Conservation (phyloP, 2,797 vertebrate genomes). For the Microchirus variegatus region DNA sequence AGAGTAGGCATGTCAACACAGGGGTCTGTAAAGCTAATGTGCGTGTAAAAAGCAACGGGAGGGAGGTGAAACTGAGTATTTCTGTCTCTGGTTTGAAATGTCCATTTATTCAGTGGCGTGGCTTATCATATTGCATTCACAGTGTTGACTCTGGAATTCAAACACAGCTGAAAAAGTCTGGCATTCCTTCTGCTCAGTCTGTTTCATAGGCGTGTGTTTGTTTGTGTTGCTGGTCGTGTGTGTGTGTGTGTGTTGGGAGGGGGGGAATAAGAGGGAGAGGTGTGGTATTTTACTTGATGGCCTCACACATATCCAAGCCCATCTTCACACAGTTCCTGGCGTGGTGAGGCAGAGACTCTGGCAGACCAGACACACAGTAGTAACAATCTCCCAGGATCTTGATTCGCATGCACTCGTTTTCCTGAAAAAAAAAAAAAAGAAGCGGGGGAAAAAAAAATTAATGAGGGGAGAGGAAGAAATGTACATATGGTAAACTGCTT, state of each 20-base stretch:
- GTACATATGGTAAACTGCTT: background rate
- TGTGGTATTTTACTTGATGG: slow-evolving; percentile 91
- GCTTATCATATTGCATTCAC: slow-evolving; percentile 65
- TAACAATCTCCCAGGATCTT: slow-evolving; percentile 99
- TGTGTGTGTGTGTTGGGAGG: background rate
- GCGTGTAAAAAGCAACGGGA: slow-evolving; percentile 2
- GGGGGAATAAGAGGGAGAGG: slow-evolving; percentile 30
- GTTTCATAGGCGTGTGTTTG: slow-evolving; percentile 49
- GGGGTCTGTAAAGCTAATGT: slow-evolving; percentile 19
- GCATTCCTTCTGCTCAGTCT: slow-evolving; percentile 63
- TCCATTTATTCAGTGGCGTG: slow-evolving; percentile 37
- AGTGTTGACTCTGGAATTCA: slow-evolving; percentile 64
- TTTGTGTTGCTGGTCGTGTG: slow-evolving; percentile 1
- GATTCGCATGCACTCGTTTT: slow-evolving; percentile 98
- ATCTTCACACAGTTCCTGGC: slow-evolving; percentile 99
- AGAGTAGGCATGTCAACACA: slow-evolving; percentile 14
- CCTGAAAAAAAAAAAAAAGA: slow-evolving; percentile 80
- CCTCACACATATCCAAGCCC: slow-evolving; percentile 99
- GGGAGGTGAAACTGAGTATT: background rate
- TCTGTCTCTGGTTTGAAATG: slow-evolving; percentile 35
- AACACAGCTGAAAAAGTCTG: slow-evolving; percentile 66
- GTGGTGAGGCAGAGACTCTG: slow-evolving; percentile 94
- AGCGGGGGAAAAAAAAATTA: background rate
- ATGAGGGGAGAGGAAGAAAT: background rate
- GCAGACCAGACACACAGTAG: slow-evolving; percentile 97